Evolutionary conservation across 2,888 invertebrate species (phyloP).

Genomic region (Luffia ferchaultella): DNA sequence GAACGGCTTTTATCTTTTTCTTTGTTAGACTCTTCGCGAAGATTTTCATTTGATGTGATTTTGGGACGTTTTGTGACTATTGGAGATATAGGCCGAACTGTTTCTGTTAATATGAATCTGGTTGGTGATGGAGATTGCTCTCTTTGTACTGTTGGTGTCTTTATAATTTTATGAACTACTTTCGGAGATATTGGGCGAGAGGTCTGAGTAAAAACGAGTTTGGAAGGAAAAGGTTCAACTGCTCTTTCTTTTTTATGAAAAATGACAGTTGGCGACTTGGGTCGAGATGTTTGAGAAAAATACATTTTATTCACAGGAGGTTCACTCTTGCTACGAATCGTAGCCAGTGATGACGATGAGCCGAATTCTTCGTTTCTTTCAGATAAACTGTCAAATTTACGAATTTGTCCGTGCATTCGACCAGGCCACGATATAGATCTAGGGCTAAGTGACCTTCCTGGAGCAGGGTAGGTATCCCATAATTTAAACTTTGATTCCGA

Average conservation of each 20-base stretch:
- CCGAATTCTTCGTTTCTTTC: conserved; percentile 45
- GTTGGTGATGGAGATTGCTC: conserved; percentile 33
- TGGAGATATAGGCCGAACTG: conserved; percentile 48
- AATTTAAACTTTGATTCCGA: conserved; percentile 75
- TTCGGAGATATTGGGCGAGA: conserved; percentile 44
- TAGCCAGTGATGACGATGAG: conserved; percentile 51
- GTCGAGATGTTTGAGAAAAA: conserved; percentile 57
- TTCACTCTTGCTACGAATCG: conserved; percentile 70
- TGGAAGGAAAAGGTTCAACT: conserved; percentile 29
- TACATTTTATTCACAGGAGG: conserved; percentile 65
- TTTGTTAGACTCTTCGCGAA: neutral
- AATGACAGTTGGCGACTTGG: conserved; percentile 45
- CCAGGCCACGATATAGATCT: conserved; percentile 69
- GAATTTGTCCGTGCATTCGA: conserved; percentile 56
- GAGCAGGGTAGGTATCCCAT: conserved; percentile 66
- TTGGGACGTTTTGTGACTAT: conserved; percentile 22
- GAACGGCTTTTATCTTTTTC: neutral
- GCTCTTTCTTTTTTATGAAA: conserved; percentile 37
- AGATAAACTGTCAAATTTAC: conserved; percentile 55
- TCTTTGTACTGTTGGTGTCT: conserved; percentile 18
- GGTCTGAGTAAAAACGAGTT: conserved; percentile 38
- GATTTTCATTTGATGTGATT: neutral
- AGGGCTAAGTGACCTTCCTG: conserved; percentile 60
- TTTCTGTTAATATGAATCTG: conserved; percentile 43
- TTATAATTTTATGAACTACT: conserved; percentile 23